A percentile compares a stretch with the other conserved stretches of the same genome.
phyloP scores from a whole-genome alignment of 2,888 invertebrate genomes.

The Galeopsomyia nigrocyanea region DNA sequence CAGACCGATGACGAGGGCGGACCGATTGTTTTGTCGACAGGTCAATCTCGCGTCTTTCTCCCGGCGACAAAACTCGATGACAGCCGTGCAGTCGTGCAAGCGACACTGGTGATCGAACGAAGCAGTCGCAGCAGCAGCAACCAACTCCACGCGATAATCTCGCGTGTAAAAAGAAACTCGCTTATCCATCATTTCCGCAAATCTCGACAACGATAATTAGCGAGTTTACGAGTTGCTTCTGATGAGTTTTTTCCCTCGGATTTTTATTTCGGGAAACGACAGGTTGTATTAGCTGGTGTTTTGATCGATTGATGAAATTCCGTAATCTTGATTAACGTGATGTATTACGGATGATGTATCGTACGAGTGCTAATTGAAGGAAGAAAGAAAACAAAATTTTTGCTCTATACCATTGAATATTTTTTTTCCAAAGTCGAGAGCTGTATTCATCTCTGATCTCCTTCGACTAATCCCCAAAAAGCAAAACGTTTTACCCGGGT shows the following conservation, averaged over 20 bases:
- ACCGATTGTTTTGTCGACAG: conserved; percentile 28
- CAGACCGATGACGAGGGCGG: too few species aligned
- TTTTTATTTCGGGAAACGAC: not conserved
- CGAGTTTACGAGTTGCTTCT: not conserved
- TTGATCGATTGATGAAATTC: too few species aligned
- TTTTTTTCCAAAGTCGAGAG: not conserved
- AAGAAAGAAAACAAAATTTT: too few species aligned
- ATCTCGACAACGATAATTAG: conserved; percentile 28
- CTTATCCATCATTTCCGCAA: conserved; percentile 35
- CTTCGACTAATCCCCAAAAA: too few species aligned
- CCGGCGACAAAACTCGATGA: conserved; percentile 1
- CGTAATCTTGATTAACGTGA: too few species aligned
- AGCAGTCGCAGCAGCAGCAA: too few species aligned
- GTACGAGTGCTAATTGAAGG: too few species aligned
- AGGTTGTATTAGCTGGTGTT: too few species aligned
- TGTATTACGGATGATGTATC: too few species aligned
- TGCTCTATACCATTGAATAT: not conserved
- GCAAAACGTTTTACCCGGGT: not conserved
- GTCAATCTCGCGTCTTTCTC: conserved; percentile 33
- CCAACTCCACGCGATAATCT: not conserved
- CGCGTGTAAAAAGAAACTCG: not conserved
- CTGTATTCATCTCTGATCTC: too few species aligned
- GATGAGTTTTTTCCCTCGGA: not conserved
- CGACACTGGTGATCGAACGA: conserved; percentile 50
- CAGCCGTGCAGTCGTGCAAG: conserved; percentile 31